These are phyloP conservation scores for Drosophila aff. DNA, from an alignment of 1,140 invertebrate genomes.

Conservation along the genomic window DNA sequence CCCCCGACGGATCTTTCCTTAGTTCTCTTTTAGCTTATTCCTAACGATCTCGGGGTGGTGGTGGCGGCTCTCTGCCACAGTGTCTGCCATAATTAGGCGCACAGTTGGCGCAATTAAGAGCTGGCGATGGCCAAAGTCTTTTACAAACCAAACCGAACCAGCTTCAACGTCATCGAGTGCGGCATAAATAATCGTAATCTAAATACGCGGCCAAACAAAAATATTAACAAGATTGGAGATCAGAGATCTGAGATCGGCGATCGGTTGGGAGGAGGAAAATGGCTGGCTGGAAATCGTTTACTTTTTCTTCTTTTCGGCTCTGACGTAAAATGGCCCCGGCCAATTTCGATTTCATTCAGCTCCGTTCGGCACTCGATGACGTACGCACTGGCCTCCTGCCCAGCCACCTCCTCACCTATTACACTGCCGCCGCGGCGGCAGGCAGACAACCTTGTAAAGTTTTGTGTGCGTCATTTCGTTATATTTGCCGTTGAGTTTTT, in stretches of 20 bases:
- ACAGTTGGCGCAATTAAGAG: slow-evolving; percentile 57
- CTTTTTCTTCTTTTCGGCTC: slow-evolving; percentile 29
- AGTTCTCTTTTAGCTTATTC: slow-evolving; percentile 9
- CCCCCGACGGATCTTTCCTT: slow-evolving; percentile 18
- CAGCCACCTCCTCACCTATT: slow-evolving; percentile 16
- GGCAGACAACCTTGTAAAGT: slow-evolving; percentile 76
- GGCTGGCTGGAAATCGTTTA: slow-evolving; percentile 50
- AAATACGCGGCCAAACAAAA: slow-evolving; percentile 60
- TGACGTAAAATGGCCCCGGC: slow-evolving; percentile 47
- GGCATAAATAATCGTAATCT: slow-evolving; percentile 73
- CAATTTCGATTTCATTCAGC: slow-evolving; percentile 76
- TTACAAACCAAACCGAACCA: slow-evolving; percentile 19
- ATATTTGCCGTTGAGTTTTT: slow-evolving; percentile 29
- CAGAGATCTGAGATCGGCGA: slow-evolving; percentile 1
- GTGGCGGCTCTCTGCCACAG: slow-evolving; percentile 47
- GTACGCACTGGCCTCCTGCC: slow-evolving; percentile 51
- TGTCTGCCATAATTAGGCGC: slow-evolving; percentile 71
- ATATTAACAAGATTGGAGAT: slow-evolving; percentile 47
- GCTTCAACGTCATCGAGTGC: slow-evolving; percentile 57
- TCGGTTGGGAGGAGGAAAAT: neutral
- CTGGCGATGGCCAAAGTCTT: slow-evolving; percentile 21
- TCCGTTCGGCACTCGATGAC: slow-evolving; percentile 63
- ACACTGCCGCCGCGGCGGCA: slow-evolving; percentile 40
- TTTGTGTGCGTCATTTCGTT: slow-evolving; percentile 71
- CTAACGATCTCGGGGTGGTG: slow-evolving; percentile 2